A percentile compares a stretch with the other conserved stretches of the same genome.
Evolutionary conservation across 2,888 invertebrate genomes (phyloP).

Genomic region (Mayetiola destructor): DNA sequence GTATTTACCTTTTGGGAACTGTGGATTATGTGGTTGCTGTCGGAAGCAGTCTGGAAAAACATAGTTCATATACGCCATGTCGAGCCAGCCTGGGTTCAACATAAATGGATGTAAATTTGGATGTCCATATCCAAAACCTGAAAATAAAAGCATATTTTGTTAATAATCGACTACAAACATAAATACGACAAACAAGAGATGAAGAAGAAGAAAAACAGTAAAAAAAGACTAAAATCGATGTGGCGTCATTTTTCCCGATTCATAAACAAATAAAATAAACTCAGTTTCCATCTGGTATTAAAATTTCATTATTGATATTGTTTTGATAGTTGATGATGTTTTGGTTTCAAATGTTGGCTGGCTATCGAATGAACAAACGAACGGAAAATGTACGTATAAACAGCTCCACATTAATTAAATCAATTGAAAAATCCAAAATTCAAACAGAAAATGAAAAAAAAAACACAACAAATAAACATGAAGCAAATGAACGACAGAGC

Average conservation of each 20-base stretch:
- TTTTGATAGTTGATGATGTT: too few species aligned
- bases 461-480: not conserved
- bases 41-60: conserved; percentile 58
- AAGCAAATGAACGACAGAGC: not conserved
- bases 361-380: too few species aligned
- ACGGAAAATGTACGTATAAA: too few species aligned
- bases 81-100: conserved; percentile 70
- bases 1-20: conserved; percentile 47
- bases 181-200: not conserved
- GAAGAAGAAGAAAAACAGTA: not conserved
- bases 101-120: conserved; percentile 67
- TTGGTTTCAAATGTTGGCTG: too few species aligned
- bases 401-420: too few species aligned
- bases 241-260: not conserved
- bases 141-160: conserved; percentile 21
- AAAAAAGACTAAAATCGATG: not conserved
- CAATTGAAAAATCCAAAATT: too few species aligned
- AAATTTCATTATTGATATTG: too few species aligned
- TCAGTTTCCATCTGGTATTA: too few species aligned
- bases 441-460: not conserved
- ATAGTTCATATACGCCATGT: conserved; percentile 69
- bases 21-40: conserved; percentile 40
- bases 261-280: not conserved
- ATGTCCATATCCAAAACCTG: conserved; percentile 69
- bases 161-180: not conserved